These are phyloP conservation scores for Homarus americanus DNA, from an alignment of 1,140 invertebrate genomes.

Conservation along the genomic window DNA sequence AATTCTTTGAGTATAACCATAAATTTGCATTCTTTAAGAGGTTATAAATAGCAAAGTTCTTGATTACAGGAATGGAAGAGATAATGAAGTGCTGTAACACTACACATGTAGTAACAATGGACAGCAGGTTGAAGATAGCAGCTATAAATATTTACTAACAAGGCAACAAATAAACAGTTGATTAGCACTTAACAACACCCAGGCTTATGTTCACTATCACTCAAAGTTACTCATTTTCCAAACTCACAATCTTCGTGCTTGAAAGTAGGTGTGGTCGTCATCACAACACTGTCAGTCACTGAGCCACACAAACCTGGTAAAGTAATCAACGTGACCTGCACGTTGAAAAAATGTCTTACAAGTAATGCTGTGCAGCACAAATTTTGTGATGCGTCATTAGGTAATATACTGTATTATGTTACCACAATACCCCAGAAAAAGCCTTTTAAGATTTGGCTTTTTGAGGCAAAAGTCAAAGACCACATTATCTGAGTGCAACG, in stretches of 20 bases:
- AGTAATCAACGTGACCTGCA: conserved; percentile 53
- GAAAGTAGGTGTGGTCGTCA: conserved; percentile 9
- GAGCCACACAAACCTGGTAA: not conserved
- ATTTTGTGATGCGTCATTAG: not conserved
- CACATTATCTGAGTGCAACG: not conserved
- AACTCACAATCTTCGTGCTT: not conserved
- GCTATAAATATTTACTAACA: conserved; percentile 66
- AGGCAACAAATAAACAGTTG: conserved; percentile 51
- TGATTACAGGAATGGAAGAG: not conserved
- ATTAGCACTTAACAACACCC: conserved; percentile 31
- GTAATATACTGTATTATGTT: not conserved
- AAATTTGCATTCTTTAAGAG: not conserved
- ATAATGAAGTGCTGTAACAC: conserved; percentile 6
- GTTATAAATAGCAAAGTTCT: not conserved
- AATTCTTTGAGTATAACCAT: no score
- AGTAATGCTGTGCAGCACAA: conserved; percentile 25
- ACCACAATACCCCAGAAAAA: not conserved
- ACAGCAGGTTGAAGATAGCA: conserved; percentile 24
- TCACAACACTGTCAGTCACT: not conserved
- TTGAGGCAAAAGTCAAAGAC: not conserved
- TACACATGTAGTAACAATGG: conserved; percentile 59
- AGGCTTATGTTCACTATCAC: conserved; percentile 2
- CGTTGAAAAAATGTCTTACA: conserved; percentile 29
- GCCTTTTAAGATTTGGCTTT: not conserved
- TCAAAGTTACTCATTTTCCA: not conserved